Evolutionary conservation across 2,113 vertebrate genomes (phyloP).

Genomic region (Ariopsis seemanni): DNA sequence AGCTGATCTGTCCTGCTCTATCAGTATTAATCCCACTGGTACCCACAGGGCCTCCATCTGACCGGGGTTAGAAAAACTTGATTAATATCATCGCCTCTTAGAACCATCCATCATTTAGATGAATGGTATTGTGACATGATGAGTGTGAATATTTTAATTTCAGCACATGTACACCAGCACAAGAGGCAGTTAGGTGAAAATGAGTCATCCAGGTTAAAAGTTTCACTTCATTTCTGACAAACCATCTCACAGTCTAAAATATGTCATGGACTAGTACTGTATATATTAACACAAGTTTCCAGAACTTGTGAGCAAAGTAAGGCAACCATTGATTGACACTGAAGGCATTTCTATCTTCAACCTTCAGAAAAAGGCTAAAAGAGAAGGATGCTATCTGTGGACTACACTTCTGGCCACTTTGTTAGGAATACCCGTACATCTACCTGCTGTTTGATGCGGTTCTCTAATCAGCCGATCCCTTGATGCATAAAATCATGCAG

Average conservation of each 20-base stretch:
- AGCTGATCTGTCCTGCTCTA: constrained; percentile 24
- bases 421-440: too few relatives aligned
- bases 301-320: not conserved
- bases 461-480: too few relatives aligned
- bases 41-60: constrained; percentile 2
- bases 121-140: constrained; percentile 9
- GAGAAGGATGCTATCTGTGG: too few relatives aligned
- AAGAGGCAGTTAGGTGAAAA: not conserved
- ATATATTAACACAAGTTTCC: not conserved
- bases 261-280: too few relatives aligned
- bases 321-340: not conserved
- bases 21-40: not conserved
- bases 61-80: not conserved
- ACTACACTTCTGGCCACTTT: too few relatives aligned
- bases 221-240: not conserved
- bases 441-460: too few relatives aligned
- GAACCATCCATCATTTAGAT: not conserved
- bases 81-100: not conserved
- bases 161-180: not conserved
- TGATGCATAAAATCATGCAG: too few relatives aligned
- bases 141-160: constrained; percentile 10
- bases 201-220: not conserved
- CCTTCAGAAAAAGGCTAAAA: not conserved
- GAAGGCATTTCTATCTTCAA: not conserved
- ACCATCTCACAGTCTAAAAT: not conserved